phyloP scores from a whole-genome alignment of 2,888 invertebrate genomes.

The Chrysolina americana region DNA sequence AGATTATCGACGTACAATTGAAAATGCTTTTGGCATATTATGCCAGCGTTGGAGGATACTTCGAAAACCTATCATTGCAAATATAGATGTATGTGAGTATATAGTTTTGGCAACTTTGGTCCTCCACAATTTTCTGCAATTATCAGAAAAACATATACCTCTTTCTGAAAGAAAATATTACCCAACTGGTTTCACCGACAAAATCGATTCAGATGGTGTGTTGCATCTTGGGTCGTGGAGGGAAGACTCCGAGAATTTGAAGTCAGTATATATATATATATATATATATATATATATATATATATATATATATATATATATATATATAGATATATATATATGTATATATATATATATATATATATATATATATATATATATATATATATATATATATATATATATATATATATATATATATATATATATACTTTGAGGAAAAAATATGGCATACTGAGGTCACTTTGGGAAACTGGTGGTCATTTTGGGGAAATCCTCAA shows the following conservation, averaged over 20 bases:
- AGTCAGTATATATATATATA: neutral
- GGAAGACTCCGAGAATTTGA: conserved; percentile 4
- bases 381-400: too few species aligned
- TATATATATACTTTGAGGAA: too few species aligned
- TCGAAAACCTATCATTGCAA: conserved; percentile 29
- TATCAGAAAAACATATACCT: conserved; percentile 42
- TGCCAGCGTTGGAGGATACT: conserved; percentile 23
- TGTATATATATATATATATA: too few species aligned
- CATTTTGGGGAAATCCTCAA: too few species aligned
- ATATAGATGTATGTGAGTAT: conserved; percentile 24
- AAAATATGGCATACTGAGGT: too few species aligned
- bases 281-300: too few species aligned
- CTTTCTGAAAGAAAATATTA: conserved; percentile 27
- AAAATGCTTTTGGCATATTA: conserved; percentile 30
- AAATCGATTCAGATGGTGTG: neutral
- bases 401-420: too few species aligned
- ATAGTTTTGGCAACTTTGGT: conserved; percentile 47
- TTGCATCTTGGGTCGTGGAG: conserved; percentile 12
- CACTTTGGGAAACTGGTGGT: too few species aligned
- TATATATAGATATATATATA: too few species aligned
- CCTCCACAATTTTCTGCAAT: conserved; percentile 49
- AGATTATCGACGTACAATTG: conserved; percentile 23
- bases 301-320: too few species aligned
- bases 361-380: too few species aligned
- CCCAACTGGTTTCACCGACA: conserved; percentile 26